Conservation (phyloP, 2,888 invertebrate genomes). For the Volucella bombylans region DNA sequence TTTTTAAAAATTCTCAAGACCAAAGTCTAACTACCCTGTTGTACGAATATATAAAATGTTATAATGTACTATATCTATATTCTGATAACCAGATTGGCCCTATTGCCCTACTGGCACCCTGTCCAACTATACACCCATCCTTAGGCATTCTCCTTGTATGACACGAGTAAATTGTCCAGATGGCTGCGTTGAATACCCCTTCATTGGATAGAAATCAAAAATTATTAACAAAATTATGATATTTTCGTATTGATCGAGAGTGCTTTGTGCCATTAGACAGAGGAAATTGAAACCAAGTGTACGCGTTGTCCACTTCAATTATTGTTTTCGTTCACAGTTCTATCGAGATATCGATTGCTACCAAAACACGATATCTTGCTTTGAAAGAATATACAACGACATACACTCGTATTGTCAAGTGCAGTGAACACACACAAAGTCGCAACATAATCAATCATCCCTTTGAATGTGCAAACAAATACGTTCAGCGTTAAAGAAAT, state of each 20-base stretch:
- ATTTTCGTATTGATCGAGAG: conserved; percentile 26
- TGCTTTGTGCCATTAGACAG: conserved; percentile 6
- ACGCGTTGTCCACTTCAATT: no score
- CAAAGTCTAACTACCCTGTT: no score
- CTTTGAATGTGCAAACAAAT: conserved; percentile 4
- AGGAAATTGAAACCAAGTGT: conserved; percentile 6
- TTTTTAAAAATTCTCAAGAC: no score
- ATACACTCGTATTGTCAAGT: no score
- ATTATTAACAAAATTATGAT: not conserved
- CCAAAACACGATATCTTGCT: not conserved
- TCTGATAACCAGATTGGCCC: no score
- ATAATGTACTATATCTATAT: no score
- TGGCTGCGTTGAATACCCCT: not conserved
- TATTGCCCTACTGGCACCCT: no score
- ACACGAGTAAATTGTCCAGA: not conserved
- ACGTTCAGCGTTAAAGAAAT: no score
- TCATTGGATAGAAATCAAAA: not conserved
- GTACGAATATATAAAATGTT: no score
- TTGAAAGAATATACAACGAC: no score
- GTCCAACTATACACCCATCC: no score
- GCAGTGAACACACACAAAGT: not conserved
- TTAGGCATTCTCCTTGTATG: no score
- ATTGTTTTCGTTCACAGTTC: not conserved
- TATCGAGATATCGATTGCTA: conserved; percentile 7
- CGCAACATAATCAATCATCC: conserved; percentile 17